Evolutionary conservation across 1,140 invertebrate species (phyloP), one percentile per base, ranked within the genome.

Genomic region (Trichomalopsis sarcophagae): DNA sequence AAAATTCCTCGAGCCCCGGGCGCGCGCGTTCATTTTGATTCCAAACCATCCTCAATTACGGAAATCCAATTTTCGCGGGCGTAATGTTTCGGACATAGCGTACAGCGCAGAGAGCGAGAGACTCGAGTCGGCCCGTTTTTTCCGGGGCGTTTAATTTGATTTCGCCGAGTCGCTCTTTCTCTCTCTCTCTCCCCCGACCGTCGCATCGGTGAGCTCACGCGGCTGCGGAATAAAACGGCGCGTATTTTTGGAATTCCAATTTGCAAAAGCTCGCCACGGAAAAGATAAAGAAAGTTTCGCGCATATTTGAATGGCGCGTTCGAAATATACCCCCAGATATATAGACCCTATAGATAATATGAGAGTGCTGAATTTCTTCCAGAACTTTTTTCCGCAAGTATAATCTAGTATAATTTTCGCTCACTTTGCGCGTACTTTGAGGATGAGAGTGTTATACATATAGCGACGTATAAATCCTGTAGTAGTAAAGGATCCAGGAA

Each of bases 241-340:
- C 11, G 69, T n/a, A 73, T 74, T 73, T 74, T 81, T 27, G 69
- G 80, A 74, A 81, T 81, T 81, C 80, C 69, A 73, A 81, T 81
- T 81, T 81, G 44, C 69, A 81, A 81, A 33, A 55, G 40, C 68
- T 30, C 80, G 21, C 17, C 13, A 2, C 36, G 68, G 78, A 27
- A 14, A 81, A 69, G 66, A 71, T 81, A 81, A 69, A 71, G 79
- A 81, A 71, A 81, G 50, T 81, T 69, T 44, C 47, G 55, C n/a
- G 23, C 30, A 66, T 33, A 77, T 77, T 77, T 77, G 75, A 47
- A 77, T 77, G 23, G 74, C 75, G 44, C 17, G 23, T 50, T 77
- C 10, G 75, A 77, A 77, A 77, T 77, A 77, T 27, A 27, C 27
- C 27, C 27, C 40, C 75, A 14, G 40, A 74, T 36, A 74, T 74